phyloP scores from a whole-genome alignment of 2,888 invertebrate genomes.

The Eupithecia subumbrata region DNA sequence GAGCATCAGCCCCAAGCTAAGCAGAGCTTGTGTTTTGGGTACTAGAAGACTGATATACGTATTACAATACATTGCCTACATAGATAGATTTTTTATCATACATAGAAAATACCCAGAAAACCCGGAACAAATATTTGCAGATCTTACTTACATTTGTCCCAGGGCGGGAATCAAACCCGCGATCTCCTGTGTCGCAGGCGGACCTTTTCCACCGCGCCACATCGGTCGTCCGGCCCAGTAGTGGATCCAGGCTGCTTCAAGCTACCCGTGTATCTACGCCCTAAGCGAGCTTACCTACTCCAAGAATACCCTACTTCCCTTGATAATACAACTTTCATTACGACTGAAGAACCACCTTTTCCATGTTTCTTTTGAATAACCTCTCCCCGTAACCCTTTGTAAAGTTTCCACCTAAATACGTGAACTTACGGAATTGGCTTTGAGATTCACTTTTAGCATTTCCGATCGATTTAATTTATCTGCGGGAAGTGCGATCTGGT shows the following conservation, averaged over 20 bases:
- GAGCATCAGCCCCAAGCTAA: no score
- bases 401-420: constrained; percentile 60
- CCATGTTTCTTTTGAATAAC: constrained; percentile 73
- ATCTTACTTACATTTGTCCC: no score
- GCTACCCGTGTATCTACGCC: neutral
- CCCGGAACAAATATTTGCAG: no score
- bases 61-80: no score
- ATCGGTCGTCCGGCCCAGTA: no score
- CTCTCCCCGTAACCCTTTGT: constrained; percentile 74
- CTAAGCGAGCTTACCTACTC: constrained; percentile 5
- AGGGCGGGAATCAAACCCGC: no score
- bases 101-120: no score
- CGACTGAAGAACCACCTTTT: constrained; percentile 73
- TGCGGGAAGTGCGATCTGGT: neutral
- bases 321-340: constrained; percentile 44
- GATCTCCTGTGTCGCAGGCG: no score
- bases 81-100: no score
- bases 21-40: no score
- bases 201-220: no score
- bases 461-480: constrained; percentile 43
- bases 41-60: no score
- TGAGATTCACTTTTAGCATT: constrained; percentile 71
- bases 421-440: constrained; percentile 57
- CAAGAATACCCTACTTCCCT: constrained; percentile 39
- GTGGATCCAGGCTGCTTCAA: neutral